These are phyloP conservation scores for Megastigmus dorsalis DNA, from an alignment of 2,888 invertebrate genomes.

Conservation along the genomic window DNA sequence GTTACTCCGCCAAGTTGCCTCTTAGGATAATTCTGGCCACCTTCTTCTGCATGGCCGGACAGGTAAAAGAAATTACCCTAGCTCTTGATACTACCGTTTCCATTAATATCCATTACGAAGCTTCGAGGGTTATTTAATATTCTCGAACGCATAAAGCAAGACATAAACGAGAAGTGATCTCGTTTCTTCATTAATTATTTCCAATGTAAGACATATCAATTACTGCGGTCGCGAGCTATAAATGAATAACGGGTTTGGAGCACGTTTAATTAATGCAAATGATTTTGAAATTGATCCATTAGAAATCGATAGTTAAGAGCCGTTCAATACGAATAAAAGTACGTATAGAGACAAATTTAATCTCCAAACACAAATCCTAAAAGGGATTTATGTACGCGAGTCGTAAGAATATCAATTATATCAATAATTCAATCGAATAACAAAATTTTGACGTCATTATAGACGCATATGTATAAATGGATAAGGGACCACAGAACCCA, in stretches of 20 bases:
- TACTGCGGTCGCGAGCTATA: too few species aligned
- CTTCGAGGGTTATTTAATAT: too few species aligned
- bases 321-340: neutral
- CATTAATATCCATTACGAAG: too few species aligned
- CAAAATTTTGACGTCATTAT: neutral
- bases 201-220: too few species aligned
- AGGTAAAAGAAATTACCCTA: slow-evolving; percentile 80
- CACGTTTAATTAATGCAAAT: too few species aligned
- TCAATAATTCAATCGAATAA: neutral
- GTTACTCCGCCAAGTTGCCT: slow-evolving; percentile 86
- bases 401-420: neutral
- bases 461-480: slow-evolving; percentile 69
- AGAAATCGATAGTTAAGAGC: neutral
- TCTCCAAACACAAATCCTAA: too few species aligned
- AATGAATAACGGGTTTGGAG: too few species aligned
- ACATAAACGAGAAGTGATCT: too few species aligned
- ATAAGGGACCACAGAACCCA: slow-evolving; percentile 81
- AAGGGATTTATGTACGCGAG: too few species aligned
- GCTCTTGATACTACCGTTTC: neutral
- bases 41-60: slow-evolving; percentile 88
- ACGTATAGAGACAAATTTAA: too few species aligned
- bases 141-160: too few species aligned
- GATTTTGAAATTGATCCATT: slow-evolving; percentile 18
- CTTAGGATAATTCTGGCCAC: slow-evolving; percentile 85
- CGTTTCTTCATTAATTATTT: too few species aligned